phyloP scores from a whole-genome alignment of 1,140 invertebrate species.

The Neodiprion fabricii region DNA sequence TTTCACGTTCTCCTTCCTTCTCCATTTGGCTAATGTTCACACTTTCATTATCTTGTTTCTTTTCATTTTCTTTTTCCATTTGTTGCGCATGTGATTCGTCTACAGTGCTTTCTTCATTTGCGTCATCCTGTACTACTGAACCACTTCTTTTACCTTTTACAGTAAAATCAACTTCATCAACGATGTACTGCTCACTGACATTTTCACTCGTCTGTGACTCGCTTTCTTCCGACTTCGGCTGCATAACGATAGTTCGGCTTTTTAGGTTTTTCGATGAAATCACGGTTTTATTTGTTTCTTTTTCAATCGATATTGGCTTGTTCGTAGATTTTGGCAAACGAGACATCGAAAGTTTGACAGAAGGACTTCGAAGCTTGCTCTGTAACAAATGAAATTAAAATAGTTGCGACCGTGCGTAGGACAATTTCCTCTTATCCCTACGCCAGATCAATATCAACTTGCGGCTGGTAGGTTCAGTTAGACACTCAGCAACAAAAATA shows the following conservation, averaged over 20 bases:
- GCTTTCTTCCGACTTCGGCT: constrained; percentile 30
- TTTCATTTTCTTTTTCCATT: constrained; percentile 17
- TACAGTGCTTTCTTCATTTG: not conserved
- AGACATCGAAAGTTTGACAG: constrained; percentile 24
- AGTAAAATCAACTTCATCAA: constrained; percentile 15
- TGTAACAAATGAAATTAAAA: constrained; percentile 29
- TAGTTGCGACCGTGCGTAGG: not conserved
- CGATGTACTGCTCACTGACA: constrained; percentile 19
- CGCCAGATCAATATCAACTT: too few species aligned
- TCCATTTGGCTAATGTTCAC: not conserved
- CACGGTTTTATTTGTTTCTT: constrained; percentile 25
- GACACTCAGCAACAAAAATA: too few species aligned
- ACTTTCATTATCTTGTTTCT: constrained; percentile 17
- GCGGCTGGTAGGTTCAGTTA: too few species aligned
- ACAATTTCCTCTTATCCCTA: too few species aligned
- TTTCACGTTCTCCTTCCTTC: too few species aligned
- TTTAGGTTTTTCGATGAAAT: constrained; percentile 26
- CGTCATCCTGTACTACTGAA: constrained; percentile 7
- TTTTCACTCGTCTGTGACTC: constrained; percentile 16
- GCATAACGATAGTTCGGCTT: constrained; percentile 33
- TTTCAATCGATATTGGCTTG: constrained; percentile 11
- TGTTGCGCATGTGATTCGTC: not conserved
- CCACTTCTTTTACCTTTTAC: constrained; percentile 26
- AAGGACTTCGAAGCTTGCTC: constrained; percentile 38
- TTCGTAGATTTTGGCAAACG: constrained; percentile 18